phyloP scores from a whole-genome alignment of 2,888 invertebrate species.

The Argyresthia albistria region DNA sequence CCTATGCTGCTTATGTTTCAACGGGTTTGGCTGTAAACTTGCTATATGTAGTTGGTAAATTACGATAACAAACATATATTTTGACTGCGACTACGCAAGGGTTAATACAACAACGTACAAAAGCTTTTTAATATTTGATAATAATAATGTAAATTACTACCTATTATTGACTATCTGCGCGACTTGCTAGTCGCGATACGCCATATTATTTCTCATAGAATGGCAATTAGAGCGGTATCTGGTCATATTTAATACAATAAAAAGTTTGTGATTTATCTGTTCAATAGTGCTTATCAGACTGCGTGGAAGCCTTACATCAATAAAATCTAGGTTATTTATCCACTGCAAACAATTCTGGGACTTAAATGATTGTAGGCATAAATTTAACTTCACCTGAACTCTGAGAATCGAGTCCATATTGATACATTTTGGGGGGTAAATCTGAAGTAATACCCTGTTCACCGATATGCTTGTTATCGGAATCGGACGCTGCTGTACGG shows the following conservation, averaged over 20 bases:
- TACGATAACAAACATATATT: not conserved
- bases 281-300: no score
- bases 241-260: no score
- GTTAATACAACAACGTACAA: not conserved
- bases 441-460: constrained; percentile 4
- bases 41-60: not conserved
- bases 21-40: not conserved
- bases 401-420: constrained; percentile 21
- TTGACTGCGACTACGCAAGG: not conserved
- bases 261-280: no score
- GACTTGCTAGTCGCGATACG: no score
- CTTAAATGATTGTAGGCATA: not conserved
- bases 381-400: not conserved
- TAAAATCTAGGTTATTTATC: no score
- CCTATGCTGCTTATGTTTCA: not conserved
- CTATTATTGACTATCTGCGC: no score
- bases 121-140: not conserved
- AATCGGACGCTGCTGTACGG: no score
- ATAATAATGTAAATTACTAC: no score
- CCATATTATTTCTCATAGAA: no score
- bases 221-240: no score
- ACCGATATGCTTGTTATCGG: constrained; percentile 1
- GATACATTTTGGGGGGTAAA: constrained; percentile 51
- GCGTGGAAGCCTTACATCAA: no score
- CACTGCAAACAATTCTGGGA: not conserved